phyloP scores from a whole-genome alignment of 2,797 vertebrate species.

The Amblyopsis hoosieri region DNA sequence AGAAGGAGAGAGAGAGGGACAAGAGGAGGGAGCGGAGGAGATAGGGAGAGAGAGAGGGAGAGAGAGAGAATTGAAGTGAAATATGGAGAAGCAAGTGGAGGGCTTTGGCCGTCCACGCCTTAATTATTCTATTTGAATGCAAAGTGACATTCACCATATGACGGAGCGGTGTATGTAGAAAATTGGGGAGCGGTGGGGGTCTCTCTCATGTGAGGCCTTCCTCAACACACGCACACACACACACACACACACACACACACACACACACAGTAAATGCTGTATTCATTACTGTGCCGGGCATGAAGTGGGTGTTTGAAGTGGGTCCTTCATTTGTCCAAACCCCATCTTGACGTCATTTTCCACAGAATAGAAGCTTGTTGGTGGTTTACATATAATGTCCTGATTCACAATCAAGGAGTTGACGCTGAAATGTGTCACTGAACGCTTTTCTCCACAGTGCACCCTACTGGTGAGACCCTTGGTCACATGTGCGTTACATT shows the following conservation, averaged over 20 bases:
- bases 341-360: too few species aligned
- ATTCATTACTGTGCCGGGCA: background rate
- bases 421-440: background rate
- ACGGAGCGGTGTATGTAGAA: background rate
- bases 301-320: too few species aligned
- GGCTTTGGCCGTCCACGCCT: constrained; percentile 28
- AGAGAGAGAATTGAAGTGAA: constrained; percentile 46
- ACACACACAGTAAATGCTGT: constrained; percentile 7
- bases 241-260: background rate
- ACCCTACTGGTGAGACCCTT: constrained; percentile 23
- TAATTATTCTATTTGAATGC: constrained; percentile 64
- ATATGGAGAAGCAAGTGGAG: constrained; percentile 22
- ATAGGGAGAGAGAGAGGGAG: constrained; percentile 31
- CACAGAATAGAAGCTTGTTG: too few species aligned
- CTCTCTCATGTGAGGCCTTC: background rate
- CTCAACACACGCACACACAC: background rate
- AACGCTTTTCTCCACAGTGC: constrained; percentile 21
- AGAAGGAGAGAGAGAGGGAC: constrained; percentile 28
- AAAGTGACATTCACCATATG: constrained; percentile 56
- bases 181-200: background rate
- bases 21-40: constrained; percentile 21
- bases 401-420: too few species aligned
- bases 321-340: too few species aligned
- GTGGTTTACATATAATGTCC: too few species aligned
- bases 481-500: too few species aligned